Conservation (phyloP, 2,888 invertebrate genomes). For the Campopleginae sp. region DNA sequence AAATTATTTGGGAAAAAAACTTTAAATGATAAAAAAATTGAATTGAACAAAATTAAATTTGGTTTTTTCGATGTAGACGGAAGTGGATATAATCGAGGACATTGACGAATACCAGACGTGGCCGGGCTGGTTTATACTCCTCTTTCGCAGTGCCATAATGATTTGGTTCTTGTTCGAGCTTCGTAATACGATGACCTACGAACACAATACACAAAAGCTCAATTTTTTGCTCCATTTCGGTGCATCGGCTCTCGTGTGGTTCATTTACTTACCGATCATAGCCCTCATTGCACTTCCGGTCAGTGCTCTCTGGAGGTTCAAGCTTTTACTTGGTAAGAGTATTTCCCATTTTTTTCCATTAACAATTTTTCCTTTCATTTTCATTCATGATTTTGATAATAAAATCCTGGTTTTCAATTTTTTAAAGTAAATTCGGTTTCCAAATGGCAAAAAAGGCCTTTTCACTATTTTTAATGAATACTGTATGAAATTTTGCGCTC, state of each 20-base stretch:
- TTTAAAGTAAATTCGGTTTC: no score
- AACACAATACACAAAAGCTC: conserved; percentile 92
- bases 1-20: background rate
- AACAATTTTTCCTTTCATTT: no score
- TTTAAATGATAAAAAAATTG: background rate
- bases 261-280: conserved; percentile 97
- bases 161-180: conserved; percentile 94
- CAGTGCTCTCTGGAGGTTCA: conserved; percentile 97
- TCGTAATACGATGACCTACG: conserved; percentile 91
- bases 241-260: conserved; percentile 99
- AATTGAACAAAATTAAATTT: background rate
- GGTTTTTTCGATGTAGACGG: conserved; percentile 88
- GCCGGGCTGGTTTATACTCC: conserved; percentile 97
- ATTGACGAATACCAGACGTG: conserved; percentile 99
- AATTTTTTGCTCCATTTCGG: conserved; percentile 98
- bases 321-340: conserved; percentile 93
- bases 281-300: conserved; percentile 97
- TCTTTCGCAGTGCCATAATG: conserved; percentile 94
- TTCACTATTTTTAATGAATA: no score
- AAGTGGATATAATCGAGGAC: conserved; percentile 97
- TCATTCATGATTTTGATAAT: no score
- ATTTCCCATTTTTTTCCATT: conserved; percentile 1
- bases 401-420: no score
- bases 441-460: no score
- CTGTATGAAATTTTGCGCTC: no score